These are phyloP conservation scores for Exaiptasia diaphana DNA, from an alignment of 64 coral and sea anemone genomes.

Conservation along the genomic window DNA sequence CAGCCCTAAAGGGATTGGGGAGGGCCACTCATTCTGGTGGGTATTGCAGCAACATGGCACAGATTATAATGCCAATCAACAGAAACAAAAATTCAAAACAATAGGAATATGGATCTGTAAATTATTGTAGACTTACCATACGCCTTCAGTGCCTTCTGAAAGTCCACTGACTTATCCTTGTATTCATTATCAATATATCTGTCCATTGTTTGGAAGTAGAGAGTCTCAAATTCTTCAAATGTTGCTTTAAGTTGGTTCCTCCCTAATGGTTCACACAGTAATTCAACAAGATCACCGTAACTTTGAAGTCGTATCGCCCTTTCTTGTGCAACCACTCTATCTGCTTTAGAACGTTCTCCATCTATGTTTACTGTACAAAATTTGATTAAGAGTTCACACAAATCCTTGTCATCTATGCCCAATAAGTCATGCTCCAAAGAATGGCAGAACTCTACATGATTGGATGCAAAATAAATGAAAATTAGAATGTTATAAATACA, in stretches of 20 bases:
- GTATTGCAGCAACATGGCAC: no score
- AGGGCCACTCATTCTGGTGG: no score
- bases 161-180: not conserved
- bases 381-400: slow-evolving; percentile 17
- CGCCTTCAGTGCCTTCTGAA: slow-evolving; percentile 17
- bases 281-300: slow-evolving; percentile 13
- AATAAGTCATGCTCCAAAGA: slow-evolving; percentile 34
- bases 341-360: slow-evolving; percentile 18
- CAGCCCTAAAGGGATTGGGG: no score
- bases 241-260: slow-evolving; percentile 63
- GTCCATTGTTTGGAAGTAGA: slow-evolving; percentile 3
- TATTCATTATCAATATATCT: slow-evolving; percentile 48
- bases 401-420: slow-evolving; percentile 11
- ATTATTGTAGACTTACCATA: slow-evolving; percentile 28
- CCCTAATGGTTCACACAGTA: slow-evolving; percentile 23
- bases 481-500: not conserved
- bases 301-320: slow-evolving; percentile 22
- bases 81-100: not conserved
- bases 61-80: no score
- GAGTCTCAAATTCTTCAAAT: slow-evolving; percentile 21
- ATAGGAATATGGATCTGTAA: not conserved
- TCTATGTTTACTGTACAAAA: slow-evolving; percentile 1
- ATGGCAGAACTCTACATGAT: slow-evolving; percentile 8
- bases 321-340: slow-evolving; percentile 28
- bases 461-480: not conserved